Conservation (phyloP, 2,888 invertebrate species). For the Villa cingulata region DNA sequence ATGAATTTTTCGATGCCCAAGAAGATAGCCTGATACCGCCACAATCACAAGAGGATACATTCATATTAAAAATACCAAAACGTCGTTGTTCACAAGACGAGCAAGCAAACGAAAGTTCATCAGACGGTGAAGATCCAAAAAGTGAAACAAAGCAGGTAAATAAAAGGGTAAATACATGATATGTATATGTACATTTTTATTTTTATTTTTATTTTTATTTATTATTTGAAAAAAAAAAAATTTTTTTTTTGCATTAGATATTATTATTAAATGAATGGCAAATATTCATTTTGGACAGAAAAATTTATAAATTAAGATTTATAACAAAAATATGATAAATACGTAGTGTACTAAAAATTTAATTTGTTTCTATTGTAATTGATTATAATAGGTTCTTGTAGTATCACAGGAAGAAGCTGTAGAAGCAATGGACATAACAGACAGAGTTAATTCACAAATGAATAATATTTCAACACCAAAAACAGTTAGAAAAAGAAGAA, state of each 20-base stretch:
- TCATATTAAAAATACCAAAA: conserved; percentile 49
- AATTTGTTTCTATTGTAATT: not conserved
- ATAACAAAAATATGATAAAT: no score
- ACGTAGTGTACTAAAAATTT: no score
- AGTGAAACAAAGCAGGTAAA: conserved; percentile 36
- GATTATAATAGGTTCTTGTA: conserved; percentile 37
- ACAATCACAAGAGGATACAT: conserved; percentile 36
- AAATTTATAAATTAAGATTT: no score
- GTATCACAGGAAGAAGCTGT: conserved; percentile 38
- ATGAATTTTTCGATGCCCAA: conserved; percentile 59
- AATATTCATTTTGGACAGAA: no score
- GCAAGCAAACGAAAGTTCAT: conserved; percentile 31
- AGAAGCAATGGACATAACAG: conserved; percentile 22
- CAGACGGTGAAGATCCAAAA: conserved; percentile 40
- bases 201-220: not conserved
- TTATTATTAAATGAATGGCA: no score
- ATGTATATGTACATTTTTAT: not conserved
- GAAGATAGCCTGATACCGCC: conserved; percentile 34
- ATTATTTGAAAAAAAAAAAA: no score
- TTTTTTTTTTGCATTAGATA: no score
- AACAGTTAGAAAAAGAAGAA: conserved; percentile 53
- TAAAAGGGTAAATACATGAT: conserved; percentile 11
- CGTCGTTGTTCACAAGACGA: conserved; percentile 36
- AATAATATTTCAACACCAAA: conserved; percentile 2
- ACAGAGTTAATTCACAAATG: not conserved